Base-by-base conservation (phyloP, 2,888 invertebrate genomes). In the Drosophila paranaensis region DNA sequence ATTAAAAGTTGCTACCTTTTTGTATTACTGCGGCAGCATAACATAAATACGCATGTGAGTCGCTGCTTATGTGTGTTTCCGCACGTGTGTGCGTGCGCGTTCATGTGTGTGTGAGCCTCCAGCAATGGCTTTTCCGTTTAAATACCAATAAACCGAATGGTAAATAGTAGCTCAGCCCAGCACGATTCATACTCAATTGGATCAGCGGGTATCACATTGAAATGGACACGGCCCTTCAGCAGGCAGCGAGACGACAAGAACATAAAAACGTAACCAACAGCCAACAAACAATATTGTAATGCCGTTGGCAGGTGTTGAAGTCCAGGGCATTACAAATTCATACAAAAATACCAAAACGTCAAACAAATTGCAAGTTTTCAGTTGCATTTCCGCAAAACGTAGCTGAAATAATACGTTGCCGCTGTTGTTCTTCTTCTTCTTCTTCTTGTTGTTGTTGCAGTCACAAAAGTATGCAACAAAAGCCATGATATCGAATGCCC, bases 1-100 rank as follows among this genome's bases (percentile, higher is more conserved):
- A 87, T 87, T 87, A 89, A 88, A 86, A 86, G 84, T 86, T 86
- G 83, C 83, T 83, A 84, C 80, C 88, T 86, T 86, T 88, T 86
- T 86, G 83, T 85, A 80, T 80, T 74, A 77, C 87, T 86, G 82
- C 61, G 77, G 83, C 81, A 64, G 72, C 75, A 84, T 75, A 81
- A 82, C 88, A 88, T 88, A 84, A 84, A 84, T 84, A 88, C 82
- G 80, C 81, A 84, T 82, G 81, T 88, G 80, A 73, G 72, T 62
- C 63, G 60, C 43, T 48, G 60, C 60, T 45, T 42, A 30, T 53
- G 35, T 64, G 43, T 48, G 71, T 55, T 65, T 39, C 16, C n/a
- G 42, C 63, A 43, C 68, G 45, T 63, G 42, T 63, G 50, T 54
- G 35, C 50, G 42, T 45, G 54, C 33, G 53, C 42, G 27, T 45